Base-by-base conservation (phyloP, 2,797 vertebrate species). In the Falco peregrinus region DNA sequence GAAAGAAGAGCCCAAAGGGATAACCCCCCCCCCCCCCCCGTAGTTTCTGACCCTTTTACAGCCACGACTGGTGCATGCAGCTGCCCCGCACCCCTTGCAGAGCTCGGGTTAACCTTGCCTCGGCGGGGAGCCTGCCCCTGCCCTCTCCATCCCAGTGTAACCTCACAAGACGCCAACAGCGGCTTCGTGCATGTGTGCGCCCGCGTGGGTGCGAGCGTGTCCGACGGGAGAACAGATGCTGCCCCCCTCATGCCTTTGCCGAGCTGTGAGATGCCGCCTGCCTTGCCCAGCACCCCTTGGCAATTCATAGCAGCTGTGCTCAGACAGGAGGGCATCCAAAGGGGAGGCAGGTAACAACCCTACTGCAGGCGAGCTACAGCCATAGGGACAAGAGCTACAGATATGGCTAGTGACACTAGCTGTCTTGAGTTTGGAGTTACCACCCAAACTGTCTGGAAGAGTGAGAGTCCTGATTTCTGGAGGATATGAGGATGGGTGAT, bases 51-150 rank as follows among this genome's bases (percentile, higher is more conserved):
- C 78, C 56, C 28, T 83, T 74, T 83, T 29, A 31, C 89, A 83
- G 75, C 86, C 95, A 65, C 4, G 8, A 87, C 64, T 76, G 93
- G 78, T 85, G 93, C 97, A 95, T 97, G 97, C 86, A 96, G 85
- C 80, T 75, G 60, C 71, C 64, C 68, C 85, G 59, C 25, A 18
- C 59, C 75, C 74, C 82, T 61, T 26, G 59, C 78, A 92, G 90
- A 96, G 69, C 93, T 91, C 63, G 94, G 94, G 92, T 85, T 60
- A 53, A 53, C 60, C 65, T 93, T 79, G 71, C 73, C 84, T 15
- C 7, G 0, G 2, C 85, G 84, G 84, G 75, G 50, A 84, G 25
- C 28, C 39, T 41, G 10, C 28, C 33, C 51, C 31, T 37, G 22
- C 57, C 54, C 35, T 37, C 25, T 83, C 60, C 48, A 83, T 26